Evolutionary conservation across 2,113 vertebrate species (phyloP).

Genomic region (Nothoprocta perdicaria): DNA sequence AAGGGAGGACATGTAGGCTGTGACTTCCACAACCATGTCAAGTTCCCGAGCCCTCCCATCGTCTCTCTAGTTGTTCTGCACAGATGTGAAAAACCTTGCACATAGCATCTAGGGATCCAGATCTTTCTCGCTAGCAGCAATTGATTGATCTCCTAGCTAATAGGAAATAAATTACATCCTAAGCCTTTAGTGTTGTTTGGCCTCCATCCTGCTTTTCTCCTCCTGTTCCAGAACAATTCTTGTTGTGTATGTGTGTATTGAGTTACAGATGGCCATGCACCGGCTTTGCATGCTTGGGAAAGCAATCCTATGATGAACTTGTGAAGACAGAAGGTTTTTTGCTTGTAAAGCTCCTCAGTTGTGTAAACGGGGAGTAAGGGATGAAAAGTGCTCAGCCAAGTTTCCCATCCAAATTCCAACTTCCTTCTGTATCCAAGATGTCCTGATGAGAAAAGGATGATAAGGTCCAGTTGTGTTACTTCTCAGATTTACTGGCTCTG

Average conservation of each 20-base stretch:
- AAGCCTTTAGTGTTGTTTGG: not conserved
- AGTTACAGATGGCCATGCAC: not conserved
- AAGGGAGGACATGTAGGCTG: fast-evolving
- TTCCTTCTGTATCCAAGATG: not conserved
- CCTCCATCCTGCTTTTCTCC: not conserved
- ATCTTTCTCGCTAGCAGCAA: not conserved
- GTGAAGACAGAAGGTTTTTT: not conserved
- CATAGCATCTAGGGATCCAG: not conserved
- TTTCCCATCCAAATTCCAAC: not conserved
- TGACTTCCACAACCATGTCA: not conserved
- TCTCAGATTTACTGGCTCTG: not conserved
- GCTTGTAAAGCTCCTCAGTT: not conserved
- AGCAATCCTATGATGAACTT: not conserved
- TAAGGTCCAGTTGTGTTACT: not conserved
- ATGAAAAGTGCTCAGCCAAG: not conserved
- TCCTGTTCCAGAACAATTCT: not conserved
- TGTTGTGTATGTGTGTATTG: not conserved
- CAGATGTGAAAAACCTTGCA: not conserved
- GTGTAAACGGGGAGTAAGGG: not conserved
- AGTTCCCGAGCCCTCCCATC: not conserved
- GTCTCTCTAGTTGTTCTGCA: not conserved
- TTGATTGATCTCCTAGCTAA: not conserved
- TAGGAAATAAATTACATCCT: not conserved
- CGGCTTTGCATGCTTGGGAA: not conserved
- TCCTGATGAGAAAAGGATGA: not conserved